Evolutionary conservation across 2,113 vertebrate genomes (phyloP), one percentile per base, ranked within the genome.

Genomic region (Aegotheles bennettii): DNA sequence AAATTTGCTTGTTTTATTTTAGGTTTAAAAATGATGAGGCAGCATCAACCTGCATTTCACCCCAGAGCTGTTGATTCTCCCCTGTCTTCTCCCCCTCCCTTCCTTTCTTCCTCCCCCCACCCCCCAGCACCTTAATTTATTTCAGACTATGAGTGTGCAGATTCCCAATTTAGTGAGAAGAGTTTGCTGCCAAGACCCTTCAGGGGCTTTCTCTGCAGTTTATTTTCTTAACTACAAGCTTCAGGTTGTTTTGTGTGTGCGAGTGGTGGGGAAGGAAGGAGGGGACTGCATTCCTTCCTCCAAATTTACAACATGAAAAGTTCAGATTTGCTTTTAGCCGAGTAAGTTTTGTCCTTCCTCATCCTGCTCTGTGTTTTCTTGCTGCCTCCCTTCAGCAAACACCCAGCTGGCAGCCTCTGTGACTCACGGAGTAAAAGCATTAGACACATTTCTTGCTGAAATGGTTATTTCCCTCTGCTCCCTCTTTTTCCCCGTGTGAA

Each of bases 1-100:
- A 98, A 98, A 98, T 98, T 97, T 97, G 97, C 97, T 98, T 98
- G 97, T 98, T 98, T 98, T 98, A 98, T 98, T 98, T 98, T 98
- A 94, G 94, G 89, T 97, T 98, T 96, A 96, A 97, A 98, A 98
- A 97, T 98, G 97, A 98, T 97, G 97, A 98, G 97, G 95, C 97
- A 98, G 97, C 98, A 98, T 90, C 97, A 98, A 97, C 97, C 96
- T 95, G 73, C 17, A 65, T 97, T 98, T 98, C 97, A 97, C 98
- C 98, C 97, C 97, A 96, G 96, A 98, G 97, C 97, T 98, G 97
- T 97, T 97, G 97, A 97, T 98, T 98, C 97, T 95, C 87, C 87
- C 92, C 71, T 82, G 82, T 97, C 87, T 94, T 97, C 92, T 91
- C 84, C 95, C 95, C 71, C 80, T 96, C 88, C 79, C 42, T 92